phyloP scores from a whole-genome alignment of 2,113 vertebrate genomes.

The Hippocampus zosterae region DNA sequence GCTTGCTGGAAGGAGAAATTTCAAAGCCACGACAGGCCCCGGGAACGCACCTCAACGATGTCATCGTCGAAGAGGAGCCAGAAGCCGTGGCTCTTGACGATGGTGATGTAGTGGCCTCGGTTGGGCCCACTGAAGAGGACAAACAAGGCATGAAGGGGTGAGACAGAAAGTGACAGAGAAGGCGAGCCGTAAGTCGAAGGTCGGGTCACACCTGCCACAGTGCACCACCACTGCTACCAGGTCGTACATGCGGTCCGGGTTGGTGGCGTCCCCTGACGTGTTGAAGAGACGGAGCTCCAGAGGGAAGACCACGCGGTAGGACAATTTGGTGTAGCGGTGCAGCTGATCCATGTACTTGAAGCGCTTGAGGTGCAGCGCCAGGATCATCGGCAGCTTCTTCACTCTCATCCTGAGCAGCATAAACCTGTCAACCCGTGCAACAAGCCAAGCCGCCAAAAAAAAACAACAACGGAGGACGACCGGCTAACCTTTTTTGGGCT shows the following conservation, averaged over 20 bases:
- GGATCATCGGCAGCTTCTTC: conserved; percentile 91
- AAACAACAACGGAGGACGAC: not conserved
- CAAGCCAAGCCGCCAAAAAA: not conserved
- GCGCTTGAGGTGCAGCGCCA: conserved; percentile 87
- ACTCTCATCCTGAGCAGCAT: conserved; percentile 79
- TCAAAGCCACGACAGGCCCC: too few relatives aligned
- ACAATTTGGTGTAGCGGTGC: conserved; percentile 91
- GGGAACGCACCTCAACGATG: conserved; percentile 80
- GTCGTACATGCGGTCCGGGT: conserved; percentile 89
- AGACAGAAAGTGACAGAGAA: not conserved
- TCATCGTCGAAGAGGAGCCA: conserved; percentile 91
- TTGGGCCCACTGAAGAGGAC: conserved; percentile 80
- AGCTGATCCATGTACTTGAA: conserved; percentile 97
- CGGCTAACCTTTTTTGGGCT: conserved; percentile 85
- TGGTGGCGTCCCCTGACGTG: conserved; percentile 90
- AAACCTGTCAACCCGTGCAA: not conserved
- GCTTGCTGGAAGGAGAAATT: too few relatives aligned
- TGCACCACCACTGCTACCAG: conserved; percentile 91
- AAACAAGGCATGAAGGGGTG: not conserved
- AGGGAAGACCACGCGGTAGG: conserved; percentile 90
- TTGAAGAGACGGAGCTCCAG: conserved; percentile 91
- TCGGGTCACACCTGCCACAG: conserved; percentile 80
- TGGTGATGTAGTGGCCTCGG: conserved; percentile 90
- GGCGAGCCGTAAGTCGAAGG: not conserved
- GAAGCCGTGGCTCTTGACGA: conserved; percentile 90